These are phyloP conservation scores for Cosmopolites sordidus DNA, from an alignment of 2,888 invertebrate genomes.

Conservation along the genomic window DNA sequence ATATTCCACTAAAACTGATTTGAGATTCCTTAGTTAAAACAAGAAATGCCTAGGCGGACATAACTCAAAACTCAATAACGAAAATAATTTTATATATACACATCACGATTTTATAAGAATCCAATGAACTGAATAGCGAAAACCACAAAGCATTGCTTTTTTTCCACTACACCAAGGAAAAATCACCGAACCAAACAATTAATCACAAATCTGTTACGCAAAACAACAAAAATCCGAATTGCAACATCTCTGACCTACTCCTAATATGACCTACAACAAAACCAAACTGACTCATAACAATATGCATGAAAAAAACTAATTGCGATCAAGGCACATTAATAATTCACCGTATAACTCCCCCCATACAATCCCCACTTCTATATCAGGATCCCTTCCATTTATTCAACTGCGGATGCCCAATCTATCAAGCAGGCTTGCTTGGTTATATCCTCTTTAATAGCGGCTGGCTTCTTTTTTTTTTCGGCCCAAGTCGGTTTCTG, in stretches of 20 bases:
- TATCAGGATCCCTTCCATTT: conserved; percentile 4
- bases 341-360: conserved; percentile 9
- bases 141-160: no score
- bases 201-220: conserved; percentile 2
- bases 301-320: conserved; percentile 10
- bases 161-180: no score
- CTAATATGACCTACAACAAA: conserved; percentile 13
- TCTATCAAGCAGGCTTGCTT: conserved; percentile 16
- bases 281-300: conserved; percentile 10
- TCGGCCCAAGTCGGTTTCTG: conserved; percentile 21
- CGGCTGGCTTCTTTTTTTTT: conserved; percentile 20
- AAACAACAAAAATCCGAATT: conserved; percentile 1
- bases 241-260: conserved; percentile 9
- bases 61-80: no score
- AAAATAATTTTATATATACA: no score
- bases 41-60: no score
- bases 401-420: conserved; percentile 17
- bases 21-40: no score
- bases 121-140: no score
- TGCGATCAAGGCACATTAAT: conserved; percentile 13
- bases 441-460: conserved; percentile 16
- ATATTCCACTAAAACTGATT: no score
- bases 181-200: no score
- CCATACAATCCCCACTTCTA: not conserved
- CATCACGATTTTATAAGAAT: no score